Base-by-base conservation (phyloP, 1,140 invertebrate species). In the Tenebrio molitor region DNA sequence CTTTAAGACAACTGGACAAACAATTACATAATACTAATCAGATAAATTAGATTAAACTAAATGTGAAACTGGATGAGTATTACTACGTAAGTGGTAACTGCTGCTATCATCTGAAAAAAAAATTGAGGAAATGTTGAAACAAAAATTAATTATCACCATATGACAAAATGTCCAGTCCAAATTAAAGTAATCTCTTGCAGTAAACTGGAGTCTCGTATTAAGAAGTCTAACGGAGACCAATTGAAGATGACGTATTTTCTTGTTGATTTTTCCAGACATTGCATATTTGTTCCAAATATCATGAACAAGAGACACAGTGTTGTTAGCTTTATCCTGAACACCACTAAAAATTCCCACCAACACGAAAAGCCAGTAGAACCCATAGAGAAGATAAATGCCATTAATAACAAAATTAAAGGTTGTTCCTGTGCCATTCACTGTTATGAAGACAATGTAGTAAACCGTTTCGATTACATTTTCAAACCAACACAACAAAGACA, bases 101-200 rank as follows among this genome's bases (percentile, higher is more conserved):
- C 50, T 14, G 50, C 50, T 5, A 58, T 25, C 5, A 58, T 25
- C 50, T 58, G 29, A 25, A 58, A 58, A n/a, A n/a, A n/a, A n/a
- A n/a, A n/a, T n/a, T n/a, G n/a, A n/a, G n/a, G n/a, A n/a, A n/a
- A n/a, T n/a, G n/a, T 29, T 39, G 7, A 58, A 58, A 15, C 10
- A 33, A 5, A 39, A 7, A 39, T n/a, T 12, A 39, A 7, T 39
- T 5, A 12, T 23, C 29, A 58, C 50, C 50, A 15, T 58, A 14
- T 58, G 50, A 12, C 21, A 58, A 10, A 21, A 29, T 7, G 50
- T 58, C 23, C 23, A 25, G 15, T 58, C 50, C 12, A 58, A 58
- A 15, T 25, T 58, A 29, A 58, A 58, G 4, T 29, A 58, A 58
- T 58, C 19, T 29, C 10, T 25, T 12, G 50, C 50, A 15, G 50